Evolutionary conservation across 2,113 vertebrate genomes (phyloP).

Genomic region (Bujurquina vittata): DNA sequence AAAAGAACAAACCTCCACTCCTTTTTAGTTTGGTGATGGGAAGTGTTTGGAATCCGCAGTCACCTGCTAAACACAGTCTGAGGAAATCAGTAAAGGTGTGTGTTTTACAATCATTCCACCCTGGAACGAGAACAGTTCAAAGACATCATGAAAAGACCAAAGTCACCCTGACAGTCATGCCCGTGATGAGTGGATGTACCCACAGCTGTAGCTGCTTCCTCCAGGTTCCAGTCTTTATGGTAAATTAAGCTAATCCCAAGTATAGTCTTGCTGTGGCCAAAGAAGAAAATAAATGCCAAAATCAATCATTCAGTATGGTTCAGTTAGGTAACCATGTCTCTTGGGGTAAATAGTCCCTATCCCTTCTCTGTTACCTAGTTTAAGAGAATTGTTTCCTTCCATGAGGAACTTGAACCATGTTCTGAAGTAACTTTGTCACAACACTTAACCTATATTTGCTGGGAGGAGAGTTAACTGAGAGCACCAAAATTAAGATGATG

Average conservation of each 20-base stretch:
- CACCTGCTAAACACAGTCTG: not conserved
- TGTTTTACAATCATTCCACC: no score
- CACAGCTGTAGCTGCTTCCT: no score
- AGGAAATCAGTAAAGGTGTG: no score
- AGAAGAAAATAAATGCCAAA: not conserved
- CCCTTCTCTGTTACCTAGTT: no score
- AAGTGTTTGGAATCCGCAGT: not conserved
- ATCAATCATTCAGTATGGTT: not conserved
- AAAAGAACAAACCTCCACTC: rapidly evolving
- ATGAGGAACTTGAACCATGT: not conserved
- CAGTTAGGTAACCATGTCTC: not conserved
- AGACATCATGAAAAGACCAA: no score
- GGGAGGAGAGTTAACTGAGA: not conserved
- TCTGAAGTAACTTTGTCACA: no score
- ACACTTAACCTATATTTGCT: not conserved
- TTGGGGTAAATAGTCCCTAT: not conserved
- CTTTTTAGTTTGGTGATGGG: not conserved
- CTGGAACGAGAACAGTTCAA: no score
- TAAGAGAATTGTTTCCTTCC: not conserved
- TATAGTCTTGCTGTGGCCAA: not conserved
- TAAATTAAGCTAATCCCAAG: not conserved
- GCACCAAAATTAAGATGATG: not conserved
- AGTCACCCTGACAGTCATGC: no score
- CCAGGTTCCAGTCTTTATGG: no score
- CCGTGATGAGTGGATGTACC: no score